phyloP scores from a whole-genome alignment of 2,888 invertebrate species.

The Aporophyla lueneburgensis region DNA sequence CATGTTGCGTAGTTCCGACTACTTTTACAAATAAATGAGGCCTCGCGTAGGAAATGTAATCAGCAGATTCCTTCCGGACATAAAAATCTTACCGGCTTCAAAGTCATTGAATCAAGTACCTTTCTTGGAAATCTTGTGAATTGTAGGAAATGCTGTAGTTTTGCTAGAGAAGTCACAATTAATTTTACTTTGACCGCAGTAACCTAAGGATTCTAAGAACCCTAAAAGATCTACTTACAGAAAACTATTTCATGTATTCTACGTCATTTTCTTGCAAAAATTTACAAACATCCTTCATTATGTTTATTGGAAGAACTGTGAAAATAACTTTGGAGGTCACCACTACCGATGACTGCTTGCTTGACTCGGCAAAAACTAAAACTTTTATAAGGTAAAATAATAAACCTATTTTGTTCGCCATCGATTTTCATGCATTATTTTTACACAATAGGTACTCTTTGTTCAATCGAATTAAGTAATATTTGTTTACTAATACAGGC shows the following conservation, averaged over 20 bases:
- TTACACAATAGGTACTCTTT: not conserved
- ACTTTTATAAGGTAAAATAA: not conserved
- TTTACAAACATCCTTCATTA: not conserved
- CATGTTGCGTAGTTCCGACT: constrained; percentile 36
- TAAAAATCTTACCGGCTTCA: constrained; percentile 35
- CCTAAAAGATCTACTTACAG: not conserved
- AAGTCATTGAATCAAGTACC: constrained; percentile 31
- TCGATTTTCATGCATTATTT: not conserved
- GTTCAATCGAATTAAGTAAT: not conserved
- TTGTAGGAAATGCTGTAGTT: not conserved
- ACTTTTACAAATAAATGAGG: constrained; percentile 39
- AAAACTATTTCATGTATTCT: not conserved
- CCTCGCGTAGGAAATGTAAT: constrained; percentile 29
- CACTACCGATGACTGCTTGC: not conserved
- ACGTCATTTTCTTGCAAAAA: not conserved
- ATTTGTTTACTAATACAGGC: not conserved
- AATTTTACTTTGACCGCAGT: constrained; percentile 4
- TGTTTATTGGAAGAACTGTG: not conserved
- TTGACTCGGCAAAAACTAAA: not conserved
- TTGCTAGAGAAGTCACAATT: constrained; percentile 2
- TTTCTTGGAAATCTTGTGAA: constrained; percentile 21
- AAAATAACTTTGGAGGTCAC: not conserved
- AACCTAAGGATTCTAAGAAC: not conserved
- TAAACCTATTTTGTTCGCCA: not conserved
- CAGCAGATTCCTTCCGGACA: constrained; percentile 26